These are phyloP conservation scores for Xestia rhomboidea DNA, from an alignment of 2,888 invertebrate species.

Conservation along the genomic window DNA sequence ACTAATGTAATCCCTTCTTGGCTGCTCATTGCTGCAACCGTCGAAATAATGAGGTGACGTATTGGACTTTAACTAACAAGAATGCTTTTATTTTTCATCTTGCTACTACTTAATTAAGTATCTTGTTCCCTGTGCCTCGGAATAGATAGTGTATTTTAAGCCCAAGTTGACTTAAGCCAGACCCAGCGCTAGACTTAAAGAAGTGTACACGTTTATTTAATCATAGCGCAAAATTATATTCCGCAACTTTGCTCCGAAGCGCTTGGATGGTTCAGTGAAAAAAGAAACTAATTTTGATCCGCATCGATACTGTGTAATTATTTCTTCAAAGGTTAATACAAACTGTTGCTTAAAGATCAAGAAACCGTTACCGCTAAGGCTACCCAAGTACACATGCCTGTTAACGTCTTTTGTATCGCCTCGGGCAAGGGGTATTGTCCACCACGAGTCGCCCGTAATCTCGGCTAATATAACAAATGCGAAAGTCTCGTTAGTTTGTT, in stretches of 20 bases:
- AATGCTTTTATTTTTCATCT: conserved; percentile 18
- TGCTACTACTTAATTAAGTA: conserved; percentile 37
- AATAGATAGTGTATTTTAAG: conserved; percentile 18
- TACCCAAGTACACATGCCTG: conserved; percentile 44
- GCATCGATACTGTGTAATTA: conserved; percentile 60
- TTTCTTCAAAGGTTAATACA: conserved; percentile 60
- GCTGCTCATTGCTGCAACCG: not conserved
- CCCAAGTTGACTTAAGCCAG: conserved; percentile 6
- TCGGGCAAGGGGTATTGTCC: conserved; percentile 55
- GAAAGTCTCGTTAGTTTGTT: conserved; percentile 64
- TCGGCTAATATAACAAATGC: conserved; percentile 64
- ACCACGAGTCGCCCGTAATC: conserved; percentile 59
- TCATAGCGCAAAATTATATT: conserved; percentile 41
- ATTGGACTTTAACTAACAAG: conserved; percentile 10
- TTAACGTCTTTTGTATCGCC: conserved; percentile 52
- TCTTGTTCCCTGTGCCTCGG: conserved; percentile 9
- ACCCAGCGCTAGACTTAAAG: conserved; percentile 28
- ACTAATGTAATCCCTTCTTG: not conserved
- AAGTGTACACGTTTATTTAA: conserved; percentile 20
- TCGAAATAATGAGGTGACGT: conserved; percentile 13
- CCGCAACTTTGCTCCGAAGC: conserved; percentile 11
- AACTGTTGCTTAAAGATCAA: conserved; percentile 58
- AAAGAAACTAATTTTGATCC: conserved; percentile 47
- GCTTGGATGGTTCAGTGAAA: conserved; percentile 46
- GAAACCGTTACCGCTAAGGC: conserved; percentile 58